Evolutionary conservation across 1,140 invertebrate species (phyloP).

Genomic region (Palaemon carinicauda): DNA sequence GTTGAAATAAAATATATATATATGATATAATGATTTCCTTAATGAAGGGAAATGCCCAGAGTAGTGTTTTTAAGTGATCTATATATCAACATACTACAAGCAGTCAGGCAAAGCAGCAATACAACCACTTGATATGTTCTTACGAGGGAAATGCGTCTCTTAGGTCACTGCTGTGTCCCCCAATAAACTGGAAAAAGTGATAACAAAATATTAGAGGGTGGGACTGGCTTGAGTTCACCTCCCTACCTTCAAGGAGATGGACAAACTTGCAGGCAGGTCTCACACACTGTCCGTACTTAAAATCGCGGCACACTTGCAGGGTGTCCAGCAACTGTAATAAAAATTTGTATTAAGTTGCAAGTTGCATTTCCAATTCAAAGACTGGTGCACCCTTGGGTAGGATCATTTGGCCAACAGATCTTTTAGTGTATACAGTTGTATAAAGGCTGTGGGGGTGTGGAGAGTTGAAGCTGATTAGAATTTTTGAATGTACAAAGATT

Average conservation of each 20-base stretch:
- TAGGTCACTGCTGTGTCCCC: conserved; percentile 51
- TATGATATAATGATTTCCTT: too few relatives aligned
- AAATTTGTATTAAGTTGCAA: conserved; percentile 62
- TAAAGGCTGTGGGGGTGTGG: background rate
- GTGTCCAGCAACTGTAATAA: conserved; percentile 97
- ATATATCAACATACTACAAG: too few relatives aligned
- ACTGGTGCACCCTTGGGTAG: background rate
- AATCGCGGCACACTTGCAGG: conserved; percentile 98
- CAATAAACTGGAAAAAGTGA: conserved; percentile 54
- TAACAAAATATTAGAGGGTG: conserved; percentile 50
- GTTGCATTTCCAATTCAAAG: too few relatives aligned
- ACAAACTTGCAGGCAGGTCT: conserved; percentile 95
- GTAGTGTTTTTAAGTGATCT: too few relatives aligned
- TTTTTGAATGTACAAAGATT: too few relatives aligned
- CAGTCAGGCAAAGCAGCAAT: conserved; percentile 14
- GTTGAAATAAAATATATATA: too few relatives aligned
- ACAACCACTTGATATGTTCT: conserved; percentile 43
- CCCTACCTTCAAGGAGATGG: conserved; percentile 91
- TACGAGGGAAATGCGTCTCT: conserved; percentile 46
- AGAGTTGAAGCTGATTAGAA: too few relatives aligned
- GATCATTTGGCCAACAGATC: background rate
- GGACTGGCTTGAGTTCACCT: conserved; percentile 28
- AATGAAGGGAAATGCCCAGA: too few relatives aligned
- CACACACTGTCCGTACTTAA: conserved; percentile 95
- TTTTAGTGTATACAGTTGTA: background rate